Percentiles rank a stretch among this genome's conserved stretches.
Conservation (phyloP, 2,797 vertebrate species). For the Polyboroides typus region DNA sequence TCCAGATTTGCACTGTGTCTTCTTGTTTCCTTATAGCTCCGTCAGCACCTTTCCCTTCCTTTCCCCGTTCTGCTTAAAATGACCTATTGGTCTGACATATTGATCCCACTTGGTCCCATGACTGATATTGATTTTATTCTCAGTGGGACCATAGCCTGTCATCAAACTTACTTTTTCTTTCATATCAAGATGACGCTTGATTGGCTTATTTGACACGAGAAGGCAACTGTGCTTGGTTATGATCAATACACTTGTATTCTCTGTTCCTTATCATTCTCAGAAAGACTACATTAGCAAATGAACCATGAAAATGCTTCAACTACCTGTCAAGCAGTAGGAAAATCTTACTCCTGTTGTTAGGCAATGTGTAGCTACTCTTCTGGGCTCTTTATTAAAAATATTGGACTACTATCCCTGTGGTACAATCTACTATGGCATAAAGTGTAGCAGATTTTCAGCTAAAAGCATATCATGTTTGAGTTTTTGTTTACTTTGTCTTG, state of each 20-base stretch:
- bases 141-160: constrained; percentile 66
- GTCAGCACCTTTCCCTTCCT: constrained; percentile 47
- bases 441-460: background rate
- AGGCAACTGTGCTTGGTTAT: constrained; percentile 55
- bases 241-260: constrained; percentile 82
- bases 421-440: background rate
- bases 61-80: constrained; percentile 27
- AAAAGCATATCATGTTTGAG: background rate
- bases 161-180: constrained; percentile 79
- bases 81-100: constrained; percentile 62
- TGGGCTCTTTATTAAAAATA: background rate
- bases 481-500: background rate
- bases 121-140: constrained; percentile 86
- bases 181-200: constrained; percentile 68
- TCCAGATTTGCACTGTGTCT: background rate
- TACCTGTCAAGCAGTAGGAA: constrained; percentile 8
- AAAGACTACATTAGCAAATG: constrained; percentile 42
- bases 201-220: constrained; percentile 74
- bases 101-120: constrained; percentile 76
- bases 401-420: background rate
- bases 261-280: constrained; percentile 58
- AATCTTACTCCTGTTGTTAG: background rate
- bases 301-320: constrained; percentile 43
- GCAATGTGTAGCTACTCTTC: background rate
- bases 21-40: background rate